Evolutionary conservation across 2,113 vertebrate genomes (phyloP).

Genomic region (Eudyptes chrysolophus): DNA sequence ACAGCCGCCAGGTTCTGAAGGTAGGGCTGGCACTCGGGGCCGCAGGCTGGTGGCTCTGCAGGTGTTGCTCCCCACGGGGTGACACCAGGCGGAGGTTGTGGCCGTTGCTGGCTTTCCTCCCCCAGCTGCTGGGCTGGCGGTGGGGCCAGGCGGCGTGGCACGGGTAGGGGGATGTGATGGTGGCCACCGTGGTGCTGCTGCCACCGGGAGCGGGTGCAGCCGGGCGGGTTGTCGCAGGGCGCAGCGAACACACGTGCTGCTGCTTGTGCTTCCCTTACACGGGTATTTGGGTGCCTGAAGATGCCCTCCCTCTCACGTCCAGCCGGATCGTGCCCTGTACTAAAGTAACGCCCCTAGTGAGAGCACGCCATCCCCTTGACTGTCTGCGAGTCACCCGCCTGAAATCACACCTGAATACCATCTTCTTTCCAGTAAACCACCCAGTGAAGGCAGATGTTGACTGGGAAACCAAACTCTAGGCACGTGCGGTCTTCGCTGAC

Average conservation of each 20-base stretch:
- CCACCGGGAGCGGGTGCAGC: neutral
- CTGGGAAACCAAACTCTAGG: neutral
- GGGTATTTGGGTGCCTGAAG: neutral
- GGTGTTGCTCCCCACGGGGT: neutral
- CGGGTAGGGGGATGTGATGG: fast-evolving
- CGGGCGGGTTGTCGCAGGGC: neutral
- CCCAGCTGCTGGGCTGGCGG: neutral
- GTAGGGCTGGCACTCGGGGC: neutral
- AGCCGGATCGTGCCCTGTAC: neutral
- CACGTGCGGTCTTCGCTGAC: fast-evolving
- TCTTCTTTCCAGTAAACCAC: neutral
- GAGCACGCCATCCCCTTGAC: neutral
- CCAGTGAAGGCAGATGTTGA: neutral
- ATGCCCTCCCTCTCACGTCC: neutral
- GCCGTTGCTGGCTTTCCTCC: neutral
- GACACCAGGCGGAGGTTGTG: neutral
- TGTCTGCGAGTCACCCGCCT: neutral
- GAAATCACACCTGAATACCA: neutral
- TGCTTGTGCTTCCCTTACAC: neutral
- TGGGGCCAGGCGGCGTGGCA: neutral
- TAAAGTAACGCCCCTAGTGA: neutral
- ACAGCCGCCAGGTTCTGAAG: fast-evolving
- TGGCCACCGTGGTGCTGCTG: neutral
- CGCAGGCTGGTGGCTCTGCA: neutral
- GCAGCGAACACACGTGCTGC: fast-evolving